These are phyloP conservation scores for Regulus satrapa DNA, from an alignment of 2,113 vertebrate species.

Conservation along the genomic window DNA sequence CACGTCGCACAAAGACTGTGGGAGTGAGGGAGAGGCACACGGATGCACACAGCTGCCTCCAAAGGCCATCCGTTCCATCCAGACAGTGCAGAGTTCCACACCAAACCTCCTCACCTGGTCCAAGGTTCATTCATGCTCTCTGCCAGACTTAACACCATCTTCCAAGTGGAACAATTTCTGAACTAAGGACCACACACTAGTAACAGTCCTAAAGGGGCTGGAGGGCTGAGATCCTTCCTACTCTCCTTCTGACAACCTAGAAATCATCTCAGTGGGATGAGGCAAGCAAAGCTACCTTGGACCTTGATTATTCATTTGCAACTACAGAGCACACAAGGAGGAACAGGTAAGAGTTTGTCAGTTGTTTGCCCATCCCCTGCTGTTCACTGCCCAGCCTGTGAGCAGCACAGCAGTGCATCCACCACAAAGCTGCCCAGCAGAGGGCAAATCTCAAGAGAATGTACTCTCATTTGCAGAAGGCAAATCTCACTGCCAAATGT, in stretches of 20 bases:
- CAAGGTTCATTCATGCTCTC: background rate
- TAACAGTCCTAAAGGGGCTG: background rate
- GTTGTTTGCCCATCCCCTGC: background rate
- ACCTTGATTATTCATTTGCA: background rate
- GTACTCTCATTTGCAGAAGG: too few relatives aligned
- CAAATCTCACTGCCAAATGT: background rate
- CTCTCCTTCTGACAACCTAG: background rate
- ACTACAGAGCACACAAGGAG: background rate
- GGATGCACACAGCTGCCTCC: background rate
- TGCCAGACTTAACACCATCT: background rate
- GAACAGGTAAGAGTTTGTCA: background rate
- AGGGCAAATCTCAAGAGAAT: background rate
- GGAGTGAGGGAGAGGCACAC: accelerated
- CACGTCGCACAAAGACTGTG: accelerated
- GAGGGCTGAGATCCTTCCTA: background rate
- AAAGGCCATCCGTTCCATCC: background rate
- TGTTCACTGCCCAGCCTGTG: background rate
- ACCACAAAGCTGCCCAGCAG: background rate
- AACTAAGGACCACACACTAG: background rate
- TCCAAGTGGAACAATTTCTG: background rate
- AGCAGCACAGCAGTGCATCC: background rate
- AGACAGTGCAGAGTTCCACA: background rate
- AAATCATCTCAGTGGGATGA: background rate
- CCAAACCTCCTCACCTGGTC: background rate
- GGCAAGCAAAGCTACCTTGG: background rate